A percentile compares a stretch with the other conserved stretches of the same genome.
phyloP scores from a whole-genome alignment of 2,113 vertebrate genomes.

The Equus quagga region DNA sequence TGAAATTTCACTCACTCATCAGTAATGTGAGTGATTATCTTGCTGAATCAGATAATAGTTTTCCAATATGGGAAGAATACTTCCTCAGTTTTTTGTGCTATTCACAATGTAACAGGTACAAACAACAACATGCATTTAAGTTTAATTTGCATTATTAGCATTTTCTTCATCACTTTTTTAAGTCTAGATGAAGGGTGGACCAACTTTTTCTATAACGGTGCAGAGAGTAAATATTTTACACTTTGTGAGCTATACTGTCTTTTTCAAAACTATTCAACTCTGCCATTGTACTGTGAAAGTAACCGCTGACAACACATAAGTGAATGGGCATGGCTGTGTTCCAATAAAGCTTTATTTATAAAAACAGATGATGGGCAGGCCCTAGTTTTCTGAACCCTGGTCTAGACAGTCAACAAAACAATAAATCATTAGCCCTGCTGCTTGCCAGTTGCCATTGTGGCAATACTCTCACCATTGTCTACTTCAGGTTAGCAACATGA shows the following conservation, averaged over 20 bases:
- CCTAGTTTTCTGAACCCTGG: not conserved
- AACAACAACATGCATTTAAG: not conserved
- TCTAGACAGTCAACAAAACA: constrained; percentile 41
- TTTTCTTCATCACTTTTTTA: constrained; percentile 6
- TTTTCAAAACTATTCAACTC: not conserved
- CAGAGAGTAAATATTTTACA: not conserved
- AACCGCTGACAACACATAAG: not conserved
- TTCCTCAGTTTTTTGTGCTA: not conserved
- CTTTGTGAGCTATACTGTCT: not conserved
- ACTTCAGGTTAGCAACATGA: not conserved
- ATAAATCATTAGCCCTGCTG: not conserved
- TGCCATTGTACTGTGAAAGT: not conserved
- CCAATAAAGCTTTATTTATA: constrained; percentile 51
- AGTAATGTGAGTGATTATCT: not conserved
- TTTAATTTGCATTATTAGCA: not conserved
- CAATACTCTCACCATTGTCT: not conserved
- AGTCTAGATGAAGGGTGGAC: not conserved
- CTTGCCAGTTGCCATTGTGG: not conserved
- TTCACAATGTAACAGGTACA: not conserved
- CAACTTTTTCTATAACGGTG: not conserved
- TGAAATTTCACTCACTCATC: not conserved
- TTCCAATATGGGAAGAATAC: not conserved
- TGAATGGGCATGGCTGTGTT: not conserved
- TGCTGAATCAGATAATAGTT: not conserved
- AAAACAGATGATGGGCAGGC: not conserved